These are phyloP conservation scores for Leptinotarsa texana DNA, from an alignment of 1,140 invertebrate species.

Conservation along the genomic window DNA sequence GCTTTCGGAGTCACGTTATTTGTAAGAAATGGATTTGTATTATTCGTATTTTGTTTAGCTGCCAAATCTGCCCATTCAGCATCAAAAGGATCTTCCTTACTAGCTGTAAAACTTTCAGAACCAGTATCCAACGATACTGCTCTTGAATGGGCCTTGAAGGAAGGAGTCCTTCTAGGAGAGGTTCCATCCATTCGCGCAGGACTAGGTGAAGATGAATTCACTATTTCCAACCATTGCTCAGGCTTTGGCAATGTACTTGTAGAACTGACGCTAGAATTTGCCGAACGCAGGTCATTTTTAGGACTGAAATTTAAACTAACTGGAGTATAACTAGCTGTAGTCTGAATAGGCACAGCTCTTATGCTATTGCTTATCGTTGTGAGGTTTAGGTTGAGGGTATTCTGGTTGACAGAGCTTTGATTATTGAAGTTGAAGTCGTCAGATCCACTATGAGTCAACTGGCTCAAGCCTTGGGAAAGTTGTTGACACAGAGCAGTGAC, in stretches of 20 bases:
- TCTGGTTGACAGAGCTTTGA: slow-evolving; percentile 61
- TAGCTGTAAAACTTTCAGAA: slow-evolving; percentile 49
- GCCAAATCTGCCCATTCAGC: slow-evolving; percentile 77
- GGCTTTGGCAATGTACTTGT: slow-evolving; percentile 66
- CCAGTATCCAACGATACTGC: slow-evolving; percentile 64
- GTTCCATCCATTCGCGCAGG: slow-evolving; percentile 52
- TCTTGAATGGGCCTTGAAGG: slow-evolving; percentile 64
- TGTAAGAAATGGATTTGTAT: slow-evolving; percentile 62
- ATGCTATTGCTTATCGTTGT: slow-evolving; percentile 51
- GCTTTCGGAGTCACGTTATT: slow-evolving; percentile 61
- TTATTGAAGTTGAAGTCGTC: slow-evolving; percentile 63
- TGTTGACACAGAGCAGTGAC: slow-evolving; percentile 89
- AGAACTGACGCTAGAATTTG: slow-evolving; percentile 41
- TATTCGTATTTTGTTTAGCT: slow-evolving; percentile 50
- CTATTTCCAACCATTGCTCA: slow-evolving; percentile 77
- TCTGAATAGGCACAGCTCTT: slow-evolving; percentile 32
- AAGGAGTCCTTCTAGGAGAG: slow-evolving; percentile 58
- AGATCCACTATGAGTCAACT: slow-evolving; percentile 74
- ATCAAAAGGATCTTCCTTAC: slow-evolving; percentile 76
- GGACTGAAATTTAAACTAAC: slow-evolving; percentile 56
- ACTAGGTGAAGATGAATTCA: slow-evolving; percentile 59
- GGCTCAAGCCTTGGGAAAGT: slow-evolving; percentile 78
- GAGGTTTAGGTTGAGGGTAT: slow-evolving; percentile 54
- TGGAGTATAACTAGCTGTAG: slow-evolving; percentile 47
- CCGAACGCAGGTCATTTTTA: slow-evolving; percentile 38